These are phyloP conservation scores for Phragmatobia fuliginosa DNA, from an alignment of 2,888 invertebrate genomes.

Conservation along the genomic window DNA sequence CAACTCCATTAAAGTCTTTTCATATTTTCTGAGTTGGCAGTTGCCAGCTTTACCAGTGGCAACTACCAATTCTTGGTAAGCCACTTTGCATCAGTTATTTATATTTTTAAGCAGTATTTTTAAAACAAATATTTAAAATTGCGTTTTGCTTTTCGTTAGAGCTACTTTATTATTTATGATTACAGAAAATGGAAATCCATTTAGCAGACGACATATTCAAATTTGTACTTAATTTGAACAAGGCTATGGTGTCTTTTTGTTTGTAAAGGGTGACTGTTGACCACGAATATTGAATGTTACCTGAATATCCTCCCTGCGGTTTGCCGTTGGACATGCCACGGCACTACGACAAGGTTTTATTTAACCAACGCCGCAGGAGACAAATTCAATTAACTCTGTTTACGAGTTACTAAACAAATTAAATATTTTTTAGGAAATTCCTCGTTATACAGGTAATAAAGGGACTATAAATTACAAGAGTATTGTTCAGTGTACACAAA, in stretches of 20 bases:
- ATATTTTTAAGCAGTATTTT: background rate
- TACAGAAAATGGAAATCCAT: conserved; percentile 26
- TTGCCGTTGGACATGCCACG: conserved; percentile 33
- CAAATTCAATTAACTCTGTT: conserved; percentile 46
- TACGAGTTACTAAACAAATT: conserved; percentile 20
- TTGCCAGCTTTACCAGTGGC: background rate
- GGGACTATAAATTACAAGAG: background rate
- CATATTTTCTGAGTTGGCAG: background rate
- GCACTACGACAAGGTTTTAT: conserved; percentile 47
- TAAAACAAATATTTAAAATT: background rate
- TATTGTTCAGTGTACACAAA: background rate
- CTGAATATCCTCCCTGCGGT: conserved; percentile 48
- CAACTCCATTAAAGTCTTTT: background rate
- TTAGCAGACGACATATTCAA: conserved; percentile 15
- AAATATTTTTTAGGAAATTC: conserved; percentile 12
- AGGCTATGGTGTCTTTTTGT: conserved; percentile 25
- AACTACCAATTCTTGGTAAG: background rate
- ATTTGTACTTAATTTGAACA: conserved; percentile 19
- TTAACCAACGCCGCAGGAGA: conserved; percentile 42
- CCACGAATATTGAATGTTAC: conserved; percentile 49
- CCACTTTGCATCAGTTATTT: background rate
- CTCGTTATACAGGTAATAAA: conserved; percentile 2
- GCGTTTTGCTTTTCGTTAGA: conserved; percentile 16
- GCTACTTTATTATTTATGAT: conserved; percentile 32
- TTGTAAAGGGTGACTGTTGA: conserved; percentile 25